These are phyloP conservation scores for Colletes collaris DNA, from an alignment of 2,888 invertebrate species.

Conservation along the genomic window DNA sequence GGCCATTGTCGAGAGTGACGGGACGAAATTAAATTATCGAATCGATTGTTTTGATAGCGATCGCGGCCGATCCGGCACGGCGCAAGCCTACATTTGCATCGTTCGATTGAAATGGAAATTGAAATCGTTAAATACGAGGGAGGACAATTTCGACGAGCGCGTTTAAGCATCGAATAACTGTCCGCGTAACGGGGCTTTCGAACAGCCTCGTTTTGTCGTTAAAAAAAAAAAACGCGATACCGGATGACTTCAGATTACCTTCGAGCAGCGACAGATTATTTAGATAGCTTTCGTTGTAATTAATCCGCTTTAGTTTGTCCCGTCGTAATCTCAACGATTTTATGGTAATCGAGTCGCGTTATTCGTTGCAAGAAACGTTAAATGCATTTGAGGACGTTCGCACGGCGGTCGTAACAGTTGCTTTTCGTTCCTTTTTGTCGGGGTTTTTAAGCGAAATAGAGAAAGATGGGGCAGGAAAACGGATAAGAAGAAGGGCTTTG, in stretches of 20 bases:
- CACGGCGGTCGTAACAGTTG: too few relatives aligned
- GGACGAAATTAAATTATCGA: constrained; percentile 49
- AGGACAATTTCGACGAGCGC: constrained; percentile 31
- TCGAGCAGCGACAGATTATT: constrained; percentile 24
- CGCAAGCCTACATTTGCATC: constrained; percentile 28
- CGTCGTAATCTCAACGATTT: too few relatives aligned
- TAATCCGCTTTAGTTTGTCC: background rate
- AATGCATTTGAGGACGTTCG: too few relatives aligned
- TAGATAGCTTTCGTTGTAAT: background rate
- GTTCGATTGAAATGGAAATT: constrained; percentile 36
- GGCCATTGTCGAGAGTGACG: constrained; percentile 31
- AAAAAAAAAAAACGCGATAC: constrained; percentile 15
- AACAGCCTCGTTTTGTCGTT: background rate
- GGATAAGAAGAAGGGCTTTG: too few relatives aligned
- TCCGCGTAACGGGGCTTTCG: background rate
- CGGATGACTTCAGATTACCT: constrained; percentile 3
- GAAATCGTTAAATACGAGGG: constrained; percentile 40
- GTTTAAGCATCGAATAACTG: constrained; percentile 23
- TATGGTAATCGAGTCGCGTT: too few relatives aligned
- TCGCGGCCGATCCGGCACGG: constrained; percentile 29
- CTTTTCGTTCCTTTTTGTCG: too few relatives aligned
- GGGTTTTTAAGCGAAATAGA: too few relatives aligned
- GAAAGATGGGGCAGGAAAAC: too few relatives aligned
- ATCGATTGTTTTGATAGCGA: constrained; percentile 56
- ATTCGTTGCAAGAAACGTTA: too few relatives aligned